Conservation (phyloP, 2,888 invertebrate species). For the Lepas anatifera region DNA sequence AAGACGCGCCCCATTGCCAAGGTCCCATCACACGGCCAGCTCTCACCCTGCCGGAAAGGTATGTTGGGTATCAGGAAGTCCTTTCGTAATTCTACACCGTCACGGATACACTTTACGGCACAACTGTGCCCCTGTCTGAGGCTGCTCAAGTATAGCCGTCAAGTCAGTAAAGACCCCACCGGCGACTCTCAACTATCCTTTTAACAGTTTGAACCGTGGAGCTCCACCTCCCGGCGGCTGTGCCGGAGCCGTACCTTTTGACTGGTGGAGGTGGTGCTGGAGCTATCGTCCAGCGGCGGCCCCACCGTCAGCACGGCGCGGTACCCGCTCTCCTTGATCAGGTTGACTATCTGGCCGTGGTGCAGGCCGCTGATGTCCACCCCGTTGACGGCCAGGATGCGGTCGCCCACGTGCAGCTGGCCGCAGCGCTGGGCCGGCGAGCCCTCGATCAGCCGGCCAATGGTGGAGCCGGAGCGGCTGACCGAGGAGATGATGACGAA, state of each 20-base stretch:
- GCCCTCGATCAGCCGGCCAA: constrained; percentile 84
- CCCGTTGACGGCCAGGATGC: constrained; percentile 89
- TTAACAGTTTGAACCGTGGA: too few relatives aligned
- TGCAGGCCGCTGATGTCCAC: constrained; percentile 80
- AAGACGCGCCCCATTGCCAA: too few relatives aligned
- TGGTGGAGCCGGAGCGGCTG: constrained; percentile 74
- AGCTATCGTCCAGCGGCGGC: constrained; percentile 41
- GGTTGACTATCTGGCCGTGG: constrained; percentile 92
- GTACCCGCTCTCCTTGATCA: constrained; percentile 92
- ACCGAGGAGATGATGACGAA: constrained; percentile 97
- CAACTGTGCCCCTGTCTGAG: too few relatives aligned
- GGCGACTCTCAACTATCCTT: too few relatives aligned
- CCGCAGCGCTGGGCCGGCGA: constrained; percentile 93
- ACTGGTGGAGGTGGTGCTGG: constrained; percentile 44
- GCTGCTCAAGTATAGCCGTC: too few relatives aligned
- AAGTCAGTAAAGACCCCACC: too few relatives aligned
- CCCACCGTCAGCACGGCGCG: constrained; percentile 74
- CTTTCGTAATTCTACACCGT: too few relatives aligned
- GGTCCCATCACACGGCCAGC: too few relatives aligned
- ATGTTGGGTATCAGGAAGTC: too few relatives aligned
- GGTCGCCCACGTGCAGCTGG: constrained; percentile 80
- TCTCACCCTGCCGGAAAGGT: too few relatives aligned
- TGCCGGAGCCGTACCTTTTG: constrained; percentile 40
- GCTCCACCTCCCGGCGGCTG: too few relatives aligned
- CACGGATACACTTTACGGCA: too few relatives aligned